Conservation (phyloP, 2,797 vertebrate species). For the Mallotus villosus region DNA sequence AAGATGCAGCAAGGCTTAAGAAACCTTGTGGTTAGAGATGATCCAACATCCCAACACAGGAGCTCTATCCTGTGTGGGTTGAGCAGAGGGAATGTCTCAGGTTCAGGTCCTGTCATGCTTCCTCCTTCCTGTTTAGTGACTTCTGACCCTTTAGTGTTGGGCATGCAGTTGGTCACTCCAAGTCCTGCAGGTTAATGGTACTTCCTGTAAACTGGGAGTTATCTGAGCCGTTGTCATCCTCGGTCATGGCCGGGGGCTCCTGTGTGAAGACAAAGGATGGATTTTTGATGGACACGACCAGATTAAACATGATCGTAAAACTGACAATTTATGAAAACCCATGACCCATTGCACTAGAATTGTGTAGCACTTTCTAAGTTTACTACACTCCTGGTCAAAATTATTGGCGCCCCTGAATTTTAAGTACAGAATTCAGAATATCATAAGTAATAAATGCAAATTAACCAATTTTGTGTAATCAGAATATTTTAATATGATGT, state of each 20-base stretch:
- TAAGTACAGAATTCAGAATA: too few relatives aligned
- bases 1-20: constrained; percentile 29
- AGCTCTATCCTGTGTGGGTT: constrained; percentile 17
- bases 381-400: too few relatives aligned
- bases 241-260: constrained; percentile 85
- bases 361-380: too few relatives aligned
- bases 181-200: constrained; percentile 91
- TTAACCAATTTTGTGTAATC: too few relatives aligned
- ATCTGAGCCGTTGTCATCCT: constrained; percentile 84
- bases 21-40: constrained; percentile 28
- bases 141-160: constrained; percentile 41
- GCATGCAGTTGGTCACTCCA: constrained; percentile 74
- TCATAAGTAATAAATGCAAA: too few relatives aligned
- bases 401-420: too few relatives aligned
- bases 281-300: neutral
- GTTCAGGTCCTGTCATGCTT: neutral
- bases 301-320: too few relatives aligned
- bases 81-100: constrained; percentile 3
- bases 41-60: constrained; percentile 16
- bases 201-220: constrained; percentile 88
- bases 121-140: neutral
- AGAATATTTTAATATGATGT: too few relatives aligned
- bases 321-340: too few relatives aligned
- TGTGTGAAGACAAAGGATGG: constrained; percentile 52
- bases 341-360: too few relatives aligned